Evolutionary conservation across 2,888 invertebrate species (phyloP), one percentile per base, ranked within the genome.

Genomic region (Orthosia gothica): DNA sequence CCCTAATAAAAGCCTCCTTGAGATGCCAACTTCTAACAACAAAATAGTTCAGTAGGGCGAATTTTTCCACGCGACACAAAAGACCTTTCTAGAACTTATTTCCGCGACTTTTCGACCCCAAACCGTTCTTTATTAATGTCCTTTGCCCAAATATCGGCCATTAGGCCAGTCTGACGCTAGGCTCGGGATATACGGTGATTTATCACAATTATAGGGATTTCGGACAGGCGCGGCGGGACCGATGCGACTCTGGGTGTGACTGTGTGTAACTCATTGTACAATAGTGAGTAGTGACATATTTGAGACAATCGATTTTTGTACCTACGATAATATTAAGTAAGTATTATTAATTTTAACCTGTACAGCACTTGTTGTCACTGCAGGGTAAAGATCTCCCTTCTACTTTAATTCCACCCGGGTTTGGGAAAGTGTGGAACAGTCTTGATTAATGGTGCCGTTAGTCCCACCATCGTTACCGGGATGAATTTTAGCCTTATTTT

Each of bases 191-290:
- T 91, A 91, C 87, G 92, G 93, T 93, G 91, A 95, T 95, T 95
- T 95, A 95, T 95, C 94, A 95, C 95, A 95, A 95, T 95, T 95
- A 95, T 92, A 90, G 91, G 92, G 91, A 91, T 92, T 91, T 88
- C 81, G 87, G 83, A 81, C 82, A 52, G 84, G 50, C 73, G 40
- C 40, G 40, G 50, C 73, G 85, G 80, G 85, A 82, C 83, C 82
- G 64, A n/a, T 64, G 82, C 83, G 62, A 18, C 69, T 78, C 84
- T 74, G 86, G 82, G 85, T 87, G 88, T 85, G 83, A 76, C 74
- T 80, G 81, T 75, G 71, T 63, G 68, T 79, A 70, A 78, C 74
- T 83, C 66, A 82, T 63, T 68, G 63, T 54, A 52, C 57, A 69
- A 49, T 63, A 68, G 71, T 70, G 67, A 59, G 40, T 61, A 40